Base-by-base conservation (phyloP, 30 jellyfish, hydroid and myxozoan genomes). In the Aurelia aurita region DNA sequence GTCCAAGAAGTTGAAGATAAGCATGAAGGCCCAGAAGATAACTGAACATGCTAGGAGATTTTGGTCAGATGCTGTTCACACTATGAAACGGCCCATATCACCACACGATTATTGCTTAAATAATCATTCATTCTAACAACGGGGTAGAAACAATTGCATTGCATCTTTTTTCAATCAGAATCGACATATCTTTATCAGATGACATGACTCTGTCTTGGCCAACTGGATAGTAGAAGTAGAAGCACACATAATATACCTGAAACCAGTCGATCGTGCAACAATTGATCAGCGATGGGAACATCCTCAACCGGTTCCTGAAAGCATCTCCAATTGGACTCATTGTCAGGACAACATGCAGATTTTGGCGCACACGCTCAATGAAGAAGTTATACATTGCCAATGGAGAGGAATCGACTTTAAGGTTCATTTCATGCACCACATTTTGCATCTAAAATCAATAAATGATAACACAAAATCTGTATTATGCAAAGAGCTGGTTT, bases 321-420 rank as follows among this genome's bases (percentile, higher is more conserved):
- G 92, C 78, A 69, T 82, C 92, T 23, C 92, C 92, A 34, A 82
- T 69, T 53, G 92, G 86, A 43, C 92, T 82, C 92, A 82, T 82
- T 14, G 92, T 82, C 22, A 82, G 22, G 26, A 82, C 92, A 69
- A 82, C 79, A 59, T 82, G 92, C 22, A 82, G 92, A 58, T 82
- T 82, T 67, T 71, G 85, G n/a, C 92, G 72, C 49, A 82, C 92
- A 20, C 92, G 54, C 32, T 82, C 92, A 60, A 82, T 82, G 77
- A 82, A 82, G 79, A 82, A 82, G 34, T 69, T 82, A 70, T 82
- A 82, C 92, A 82, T 82, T 27, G 92, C 92, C 49, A 82, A 69
- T 19, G 92, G 92, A 0, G 92, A 82, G 19, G 92, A 82, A 21
- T 82, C 92, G 5, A 82, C 92, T 47, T 69, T 82, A 23, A 82